Conservation (phyloP, 2,888 invertebrate species). For the Chaetogeoica ovagalla region DNA sequence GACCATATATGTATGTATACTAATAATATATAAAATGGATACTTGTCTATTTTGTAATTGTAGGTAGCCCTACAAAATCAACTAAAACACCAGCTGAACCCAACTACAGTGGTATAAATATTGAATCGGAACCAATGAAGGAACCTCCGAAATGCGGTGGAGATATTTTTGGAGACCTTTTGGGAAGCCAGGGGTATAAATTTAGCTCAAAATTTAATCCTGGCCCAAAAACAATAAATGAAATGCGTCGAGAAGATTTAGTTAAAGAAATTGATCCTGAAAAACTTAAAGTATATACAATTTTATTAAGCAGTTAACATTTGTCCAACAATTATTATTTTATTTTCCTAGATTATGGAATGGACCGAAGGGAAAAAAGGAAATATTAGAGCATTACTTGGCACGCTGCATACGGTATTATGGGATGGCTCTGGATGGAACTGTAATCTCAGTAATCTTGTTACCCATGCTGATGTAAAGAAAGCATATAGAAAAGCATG, state of each 20-base stretch:
- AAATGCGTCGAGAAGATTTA: conserved; percentile 86
- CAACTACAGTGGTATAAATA: conserved; percentile 72
- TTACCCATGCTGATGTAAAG: conserved; percentile 90
- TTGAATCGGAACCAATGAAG: conserved; percentile 62
- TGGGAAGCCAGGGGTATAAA: conserved; percentile 87
- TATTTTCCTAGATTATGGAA: conserved; percentile 65
- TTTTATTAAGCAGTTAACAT: conserved; percentile 12
- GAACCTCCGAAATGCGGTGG: conserved; percentile 56
- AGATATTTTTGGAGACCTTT: conserved; percentile 87
- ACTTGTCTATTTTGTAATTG: not conserved
- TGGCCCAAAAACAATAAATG: conserved; percentile 86
- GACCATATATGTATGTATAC: not conserved
- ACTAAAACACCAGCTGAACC: conserved; percentile 61
- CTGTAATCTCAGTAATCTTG: conserved; percentile 92
- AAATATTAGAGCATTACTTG: conserved; percentile 92
- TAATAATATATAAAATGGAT: too few relatives aligned
- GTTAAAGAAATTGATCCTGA: conserved; percentile 90
- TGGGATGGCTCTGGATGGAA: conserved; percentile 96
- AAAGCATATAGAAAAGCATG: conserved; percentile 94
- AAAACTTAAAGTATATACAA: conserved; percentile 66
- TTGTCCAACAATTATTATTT: conserved; percentile 20
- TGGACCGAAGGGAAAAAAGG: conserved; percentile 93
- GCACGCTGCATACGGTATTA: conserved; percentile 88
- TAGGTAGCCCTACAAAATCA: conserved; percentile 61
- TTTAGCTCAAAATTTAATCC: conserved; percentile 74